phyloP scores from a whole-genome alignment of 2,888 invertebrate genomes.

The Caradrina kadenii region DNA sequence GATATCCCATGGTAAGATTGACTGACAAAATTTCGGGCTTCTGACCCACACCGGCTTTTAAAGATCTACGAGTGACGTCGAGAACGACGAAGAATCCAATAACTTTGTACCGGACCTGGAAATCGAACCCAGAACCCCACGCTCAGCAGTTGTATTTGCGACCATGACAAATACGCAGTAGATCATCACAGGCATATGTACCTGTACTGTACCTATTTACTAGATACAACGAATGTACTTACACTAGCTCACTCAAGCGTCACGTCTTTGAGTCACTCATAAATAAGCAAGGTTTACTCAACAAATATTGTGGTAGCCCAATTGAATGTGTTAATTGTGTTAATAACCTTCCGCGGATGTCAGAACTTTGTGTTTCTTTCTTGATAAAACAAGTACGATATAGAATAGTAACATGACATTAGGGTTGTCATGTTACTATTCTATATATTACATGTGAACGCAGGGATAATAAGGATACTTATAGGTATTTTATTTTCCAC shows the following conservation, averaged over 20 bases:
- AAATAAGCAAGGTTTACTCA: slow-evolving; percentile 25
- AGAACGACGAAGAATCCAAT: no score
- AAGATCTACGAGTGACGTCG: no score
- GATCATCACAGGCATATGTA: background rate
- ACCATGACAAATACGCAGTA: no score
- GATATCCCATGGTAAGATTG: no score
- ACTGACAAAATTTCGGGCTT: no score
- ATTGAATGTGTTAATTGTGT: slow-evolving; percentile 3
- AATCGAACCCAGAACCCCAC: no score
- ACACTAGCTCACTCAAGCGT: slow-evolving; percentile 16
- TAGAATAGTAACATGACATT: no score
- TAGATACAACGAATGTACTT: slow-evolving; percentile 17
- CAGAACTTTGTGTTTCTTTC: background rate
- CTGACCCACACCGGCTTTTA: no score
- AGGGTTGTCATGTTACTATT: background rate
- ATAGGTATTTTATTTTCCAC: no score
- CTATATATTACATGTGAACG: background rate
- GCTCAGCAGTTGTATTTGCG: no score
- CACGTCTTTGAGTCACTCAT: slow-evolving; percentile 36
- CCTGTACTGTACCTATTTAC: slow-evolving; percentile 6
- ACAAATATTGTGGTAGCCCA: slow-evolving; percentile 18
- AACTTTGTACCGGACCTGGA: no score
- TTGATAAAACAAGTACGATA: slow-evolving; percentile 7
- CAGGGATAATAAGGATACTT: background rate
- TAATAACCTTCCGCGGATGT: slow-evolving; percentile 18